phyloP scores from a whole-genome alignment of 2,797 vertebrate species.

The Alosa sapidissima region DNA sequence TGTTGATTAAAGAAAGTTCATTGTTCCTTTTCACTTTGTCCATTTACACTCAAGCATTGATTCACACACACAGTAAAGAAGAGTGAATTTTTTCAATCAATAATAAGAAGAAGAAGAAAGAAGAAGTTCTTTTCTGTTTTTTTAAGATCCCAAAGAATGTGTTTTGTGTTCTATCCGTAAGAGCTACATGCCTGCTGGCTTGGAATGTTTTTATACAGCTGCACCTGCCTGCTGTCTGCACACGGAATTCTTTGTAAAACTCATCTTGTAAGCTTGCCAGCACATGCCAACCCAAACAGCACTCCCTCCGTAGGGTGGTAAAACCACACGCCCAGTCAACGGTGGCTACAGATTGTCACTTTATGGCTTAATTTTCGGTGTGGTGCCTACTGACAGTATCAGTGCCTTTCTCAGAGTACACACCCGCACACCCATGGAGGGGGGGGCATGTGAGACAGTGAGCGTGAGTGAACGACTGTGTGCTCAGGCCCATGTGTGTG shows the following conservation, averaged over 20 bases:
- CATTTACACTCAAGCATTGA: not conserved
- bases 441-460: not conserved
- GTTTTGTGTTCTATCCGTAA: not conserved
- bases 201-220: not conserved
- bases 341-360: not conserved
- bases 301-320: not conserved
- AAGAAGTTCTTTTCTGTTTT: not conserved
- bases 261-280: not conserved
- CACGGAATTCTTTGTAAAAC: not conserved
- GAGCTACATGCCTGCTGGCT: not conserved
- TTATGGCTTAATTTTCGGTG: slow-evolving; percentile 4
- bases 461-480: not conserved
- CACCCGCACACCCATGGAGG: not conserved
- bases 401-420: not conserved
- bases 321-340: not conserved
- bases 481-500: not conserved
- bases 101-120: no score
- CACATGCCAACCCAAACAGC: not conserved
- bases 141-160: not conserved
- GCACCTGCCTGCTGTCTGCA: not conserved
- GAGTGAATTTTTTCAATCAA: no score
- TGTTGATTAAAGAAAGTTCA: not conserved
- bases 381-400: not conserved
- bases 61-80: not conserved
- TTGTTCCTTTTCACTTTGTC: not conserved